Evolutionary conservation across 2,113 vertebrate genomes (phyloP).

Genomic region (Ia io): DNA sequence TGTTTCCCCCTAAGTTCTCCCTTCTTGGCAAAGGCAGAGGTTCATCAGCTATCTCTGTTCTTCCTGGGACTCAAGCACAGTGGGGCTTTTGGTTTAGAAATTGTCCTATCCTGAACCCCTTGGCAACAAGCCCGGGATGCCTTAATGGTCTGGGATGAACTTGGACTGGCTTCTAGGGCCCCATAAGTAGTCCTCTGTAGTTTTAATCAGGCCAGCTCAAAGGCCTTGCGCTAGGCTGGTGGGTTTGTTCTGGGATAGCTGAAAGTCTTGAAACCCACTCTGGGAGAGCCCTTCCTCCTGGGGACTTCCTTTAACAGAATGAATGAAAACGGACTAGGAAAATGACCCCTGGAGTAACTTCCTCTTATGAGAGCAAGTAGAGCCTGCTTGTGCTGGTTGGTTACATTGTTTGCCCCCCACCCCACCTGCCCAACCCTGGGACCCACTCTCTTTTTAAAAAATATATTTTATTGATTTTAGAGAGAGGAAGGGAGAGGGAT

Average conservation of each 20-base stretch:
- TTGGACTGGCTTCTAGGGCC: background rate
- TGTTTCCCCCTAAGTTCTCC: background rate
- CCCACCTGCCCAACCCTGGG: background rate
- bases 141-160: background rate
- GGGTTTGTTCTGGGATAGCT: background rate
- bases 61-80: background rate
- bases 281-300: background rate
- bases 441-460: background rate
- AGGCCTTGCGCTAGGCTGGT: background rate
- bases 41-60: background rate
- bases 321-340: background rate
- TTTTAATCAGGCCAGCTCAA: background rate
- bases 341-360: background rate
- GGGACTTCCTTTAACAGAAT: background rate
- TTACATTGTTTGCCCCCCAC: background rate
- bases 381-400: background rate
- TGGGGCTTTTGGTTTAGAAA: background rate
- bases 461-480: no score
- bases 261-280: background rate
- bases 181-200: background rate
- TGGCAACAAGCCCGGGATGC: background rate
- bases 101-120: background rate
- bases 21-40: background rate
- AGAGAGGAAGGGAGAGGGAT: no score
- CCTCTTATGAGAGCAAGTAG: background rate